Evolutionary conservation across 2,113 vertebrate species (phyloP).

Genomic region (Benitochromis conjunctus): DNA sequence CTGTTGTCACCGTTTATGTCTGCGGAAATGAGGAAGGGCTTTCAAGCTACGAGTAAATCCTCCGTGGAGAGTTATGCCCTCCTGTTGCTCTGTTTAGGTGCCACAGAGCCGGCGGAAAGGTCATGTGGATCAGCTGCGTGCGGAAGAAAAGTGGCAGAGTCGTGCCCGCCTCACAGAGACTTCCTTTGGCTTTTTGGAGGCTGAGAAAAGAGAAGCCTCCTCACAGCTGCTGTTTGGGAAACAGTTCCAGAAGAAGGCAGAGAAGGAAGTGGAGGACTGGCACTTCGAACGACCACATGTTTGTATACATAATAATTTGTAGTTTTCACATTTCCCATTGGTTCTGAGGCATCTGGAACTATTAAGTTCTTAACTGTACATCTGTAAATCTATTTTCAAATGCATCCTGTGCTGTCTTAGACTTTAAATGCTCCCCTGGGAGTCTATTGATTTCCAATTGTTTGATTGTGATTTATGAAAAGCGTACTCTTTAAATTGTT

Average conservation of each 20-base stretch:
- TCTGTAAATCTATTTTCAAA: background rate
- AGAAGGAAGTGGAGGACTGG: slow-evolving; percentile 37
- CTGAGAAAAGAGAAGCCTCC: slow-evolving; percentile 11
- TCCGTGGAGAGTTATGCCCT: background rate
- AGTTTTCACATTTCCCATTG: background rate
- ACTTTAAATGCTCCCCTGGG: background rate
- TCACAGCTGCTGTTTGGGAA: slow-evolving; percentile 15
- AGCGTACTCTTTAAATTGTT: background rate
- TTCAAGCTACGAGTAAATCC: background rate
- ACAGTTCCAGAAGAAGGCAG: slow-evolving; percentile 4
- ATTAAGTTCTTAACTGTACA: background rate
- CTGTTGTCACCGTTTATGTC: background rate
- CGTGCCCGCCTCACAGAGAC: slow-evolving; percentile 78
- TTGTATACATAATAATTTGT: background rate
- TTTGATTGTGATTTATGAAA: background rate
- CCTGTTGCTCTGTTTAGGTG: slow-evolving; percentile 35
- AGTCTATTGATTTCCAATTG: background rate
- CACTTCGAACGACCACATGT: slow-evolving; percentile 74
- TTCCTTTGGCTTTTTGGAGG: slow-evolving; percentile 78
- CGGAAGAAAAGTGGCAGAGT: slow-evolving; percentile 77
- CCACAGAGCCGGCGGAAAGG: slow-evolving; percentile 45
- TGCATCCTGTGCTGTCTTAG: background rate
- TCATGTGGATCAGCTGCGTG: slow-evolving; percentile 73
- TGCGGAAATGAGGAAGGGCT: background rate
- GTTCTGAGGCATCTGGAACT: background rate